Base-by-base conservation (phyloP, 2,888 invertebrate genomes). In the Drosophila diplacantha region DNA sequence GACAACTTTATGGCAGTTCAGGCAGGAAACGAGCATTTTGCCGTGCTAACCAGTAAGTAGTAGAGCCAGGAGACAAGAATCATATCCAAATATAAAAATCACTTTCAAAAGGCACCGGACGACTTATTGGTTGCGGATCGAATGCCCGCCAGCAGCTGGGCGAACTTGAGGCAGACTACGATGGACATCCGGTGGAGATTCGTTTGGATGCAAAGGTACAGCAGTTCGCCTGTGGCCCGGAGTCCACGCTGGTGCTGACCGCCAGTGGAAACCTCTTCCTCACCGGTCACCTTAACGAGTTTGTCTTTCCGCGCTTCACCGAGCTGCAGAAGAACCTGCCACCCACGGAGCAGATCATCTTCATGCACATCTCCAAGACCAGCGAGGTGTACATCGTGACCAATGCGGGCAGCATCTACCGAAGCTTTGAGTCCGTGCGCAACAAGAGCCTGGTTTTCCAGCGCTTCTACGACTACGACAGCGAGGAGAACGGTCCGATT, bases 311-410 rank as follows among this genome's bases (percentile, higher is more conserved):
- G 24, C 80, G 83, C 64, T 87, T 88, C 50, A 87, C 86, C 8
- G 87, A 87, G 64, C 62, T 88, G 22, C 85, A 85, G 61, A 84
- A 86, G 65, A 86, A 86, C 72, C 85, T 87, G n/a, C 74, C 85
- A 14, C 75, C 82, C 6, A 83, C 77, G 18, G 86, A 88, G 55
- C 81, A 84, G 64, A 87, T 88, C 16, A 83, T 85, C 44, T 88
- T 85, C 49, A 82, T 88, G 82, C 84, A 87, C 64, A 87, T 88
- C 24, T 87, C 88, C 6, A 84, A 86, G 69, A 78, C 84, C 5
- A 88, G 86, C 72, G 88, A 88, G 43, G 87, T 88, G 16, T 88
- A 85, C 35, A 86, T 88, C 32, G 85, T 88, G 11, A 87, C 87
- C 31, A 87, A 86, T 61, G 80, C 81, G 32, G 88, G 88, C 32